These are phyloP conservation scores for Psittacula echo DNA, from an alignment of 2,797 vertebrate species.

Conservation along the genomic window DNA sequence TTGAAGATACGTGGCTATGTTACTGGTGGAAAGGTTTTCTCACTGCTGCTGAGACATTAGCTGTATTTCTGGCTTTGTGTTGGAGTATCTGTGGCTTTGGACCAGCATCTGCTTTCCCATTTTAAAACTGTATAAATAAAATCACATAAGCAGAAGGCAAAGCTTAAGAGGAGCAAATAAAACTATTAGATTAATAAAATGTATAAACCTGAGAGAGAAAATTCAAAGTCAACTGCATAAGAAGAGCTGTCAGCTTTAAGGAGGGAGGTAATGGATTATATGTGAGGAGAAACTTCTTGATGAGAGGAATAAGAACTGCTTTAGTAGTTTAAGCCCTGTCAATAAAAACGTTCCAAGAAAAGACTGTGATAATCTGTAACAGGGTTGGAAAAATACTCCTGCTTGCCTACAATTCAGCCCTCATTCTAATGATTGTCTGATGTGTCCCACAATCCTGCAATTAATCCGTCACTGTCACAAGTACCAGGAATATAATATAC, in stretches of 20 bases:
- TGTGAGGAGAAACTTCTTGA: slow-evolving; percentile 29
- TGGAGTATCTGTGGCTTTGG: not conserved
- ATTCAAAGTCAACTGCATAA: not conserved
- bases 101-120: not conserved
- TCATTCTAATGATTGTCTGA: slow-evolving; percentile 13
- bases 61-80: not conserved
- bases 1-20: not conserved
- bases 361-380: slow-evolving; percentile 24
- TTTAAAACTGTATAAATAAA: not conserved
- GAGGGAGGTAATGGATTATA: slow-evolving; percentile 8
- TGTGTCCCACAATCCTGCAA: not conserved
- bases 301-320: slow-evolving; percentile 40
- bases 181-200: not conserved
- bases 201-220: not conserved
- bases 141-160: not conserved
- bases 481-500: not conserved
- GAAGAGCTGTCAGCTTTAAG: slow-evolving; percentile 8
- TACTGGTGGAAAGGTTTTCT: not conserved
- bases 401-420: not conserved
- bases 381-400: not conserved
- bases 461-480: slow-evolving; percentile 1
- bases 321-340: slow-evolving; percentile 40
- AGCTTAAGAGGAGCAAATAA: not conserved
- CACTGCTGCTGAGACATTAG: not conserved
- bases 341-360: slow-evolving; percentile 45